Base-by-base conservation (phyloP, 2,797 vertebrate genomes). In the Clarias fuscus region DNA sequence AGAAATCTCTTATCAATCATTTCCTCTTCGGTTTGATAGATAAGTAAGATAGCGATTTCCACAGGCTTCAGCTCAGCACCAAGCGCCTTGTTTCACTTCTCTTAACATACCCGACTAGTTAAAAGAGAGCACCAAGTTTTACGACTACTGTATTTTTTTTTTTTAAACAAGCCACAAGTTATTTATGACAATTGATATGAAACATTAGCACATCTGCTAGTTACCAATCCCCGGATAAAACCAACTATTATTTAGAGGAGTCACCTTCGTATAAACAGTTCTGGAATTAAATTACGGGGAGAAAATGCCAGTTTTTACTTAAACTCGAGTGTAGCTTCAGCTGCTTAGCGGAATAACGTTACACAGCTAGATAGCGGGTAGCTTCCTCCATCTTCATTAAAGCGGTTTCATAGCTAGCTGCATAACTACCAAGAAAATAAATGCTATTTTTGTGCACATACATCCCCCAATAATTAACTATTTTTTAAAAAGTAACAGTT, bases 1-100 rank as follows among this genome's bases (percentile, higher is more conserved):
- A 33, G 33, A 22, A 83, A 30, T 68, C 80, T 27, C 62, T 40
- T 48, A 58, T 76, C 79, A 75, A 86, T 83, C 80, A 83, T 86
- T 77, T 83, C 62, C 61, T 77, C 70, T 37, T 67, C 27, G 59
- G 5, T 20, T 8, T 40, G 24, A 40, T 5, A 27, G n/a, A 75
- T 27, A 48, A 76, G 10, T 58, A n/a, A 10, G 20, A 58, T 24
- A 15, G 58, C 10, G 30, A 80, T 33, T 59, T 78, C 43, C 6
- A 59, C 17, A 56, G 22, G 27, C 6, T 27, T 37, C 40, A 30
- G 53, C 56, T 33, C 18, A 77, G 7, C 56, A 22, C 30, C 30
- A 78, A 2, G n/a, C 17, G 2, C 8, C 53, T 7, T 5, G 20
- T 24, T 59, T 77, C 56, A 59, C 11, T 59, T 24, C 30, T 40